These are phyloP conservation scores for Acipenser transmontanus DNA, from an alignment of 2,797 vertebrate genomes.

Conservation along the genomic window DNA sequence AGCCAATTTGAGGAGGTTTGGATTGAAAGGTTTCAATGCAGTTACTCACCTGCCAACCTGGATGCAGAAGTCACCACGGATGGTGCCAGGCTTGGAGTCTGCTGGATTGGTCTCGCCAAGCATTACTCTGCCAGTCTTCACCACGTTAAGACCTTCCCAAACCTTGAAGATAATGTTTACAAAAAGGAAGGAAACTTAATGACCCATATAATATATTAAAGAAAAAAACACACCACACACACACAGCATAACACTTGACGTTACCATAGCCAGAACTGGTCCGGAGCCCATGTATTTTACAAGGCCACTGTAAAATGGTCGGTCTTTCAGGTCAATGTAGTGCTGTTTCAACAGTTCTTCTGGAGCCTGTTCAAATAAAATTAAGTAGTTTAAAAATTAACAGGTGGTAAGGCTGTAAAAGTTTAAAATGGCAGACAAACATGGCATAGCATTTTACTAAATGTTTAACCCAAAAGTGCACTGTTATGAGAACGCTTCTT, in stretches of 20 bases:
- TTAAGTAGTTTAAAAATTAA: no score
- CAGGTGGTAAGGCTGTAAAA: no score
- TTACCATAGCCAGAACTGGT: conserved; percentile 87
- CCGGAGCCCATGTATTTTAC: conserved; percentile 83
- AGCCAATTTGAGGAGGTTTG: no score
- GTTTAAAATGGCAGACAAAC: no score
- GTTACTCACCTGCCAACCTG: conserved; percentile 73
- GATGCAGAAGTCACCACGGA: conserved; percentile 87
- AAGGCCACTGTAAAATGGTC: conserved; percentile 74
- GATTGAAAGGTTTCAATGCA: no score
- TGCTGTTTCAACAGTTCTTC: conserved; percentile 75
- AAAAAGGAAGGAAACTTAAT: conserved; percentile 7
- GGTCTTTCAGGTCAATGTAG: conserved; percentile 77
- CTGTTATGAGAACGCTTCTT: no score
- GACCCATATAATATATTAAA: neutral
- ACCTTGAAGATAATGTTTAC: conserved; percentile 52
- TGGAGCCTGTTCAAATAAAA: conserved; percentile 58
- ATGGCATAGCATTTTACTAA: no score
- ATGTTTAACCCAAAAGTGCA: no score
- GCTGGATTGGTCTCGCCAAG: conserved; percentile 88
- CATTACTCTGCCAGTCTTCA: conserved; percentile 87
- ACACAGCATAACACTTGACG: conserved; percentile 16
- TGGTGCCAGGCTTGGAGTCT: conserved; percentile 85
- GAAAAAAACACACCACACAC: no score
- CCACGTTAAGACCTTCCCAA: conserved; percentile 81